A percentile compares a stretch with the other conserved stretches of the same genome.
These are phyloP conservation scores for Characodon lateralis DNA, from an alignment of 2,797 vertebrate species.

Conservation along the genomic window DNA sequence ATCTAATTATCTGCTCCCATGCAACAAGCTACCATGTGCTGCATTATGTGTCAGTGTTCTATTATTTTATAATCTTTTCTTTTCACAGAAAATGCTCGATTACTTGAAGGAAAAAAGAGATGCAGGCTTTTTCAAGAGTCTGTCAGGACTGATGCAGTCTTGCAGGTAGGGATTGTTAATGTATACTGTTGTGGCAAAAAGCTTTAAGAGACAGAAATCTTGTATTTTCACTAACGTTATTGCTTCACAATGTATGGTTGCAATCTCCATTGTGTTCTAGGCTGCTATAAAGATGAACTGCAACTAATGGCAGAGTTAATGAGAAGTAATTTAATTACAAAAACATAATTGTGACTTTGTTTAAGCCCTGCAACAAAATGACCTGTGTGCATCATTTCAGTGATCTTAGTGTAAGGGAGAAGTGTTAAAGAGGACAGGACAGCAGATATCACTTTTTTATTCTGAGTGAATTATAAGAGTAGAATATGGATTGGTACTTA, in stretches of 20 bases:
- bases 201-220: neutral
- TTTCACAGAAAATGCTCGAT: constrained; percentile 94
- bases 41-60: neutral
- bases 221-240: neutral
- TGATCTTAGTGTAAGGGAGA: no score
- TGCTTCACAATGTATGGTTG: neutral
- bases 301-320: no score
- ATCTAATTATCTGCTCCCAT: neutral
- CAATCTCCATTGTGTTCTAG: neutral
- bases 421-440: no score
- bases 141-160: constrained; percentile 97
- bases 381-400: no score
- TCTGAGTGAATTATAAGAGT: no score
- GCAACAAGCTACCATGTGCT: neutral
- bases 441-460: no score
- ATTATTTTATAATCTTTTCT: neutral
- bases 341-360: no score
- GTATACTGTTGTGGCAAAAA: neutral
- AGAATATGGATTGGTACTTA: no score
- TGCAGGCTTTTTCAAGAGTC: constrained; percentile 97
- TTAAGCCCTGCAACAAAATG: no score
- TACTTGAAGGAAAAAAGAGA: constrained; percentile 98
- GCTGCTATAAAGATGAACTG: no score
- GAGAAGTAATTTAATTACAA: no score
- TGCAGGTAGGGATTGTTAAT: constrained; percentile 89